These are phyloP conservation scores for Drosophila virilis DNA, from an alignment of 1,140 invertebrate genomes.

Conservation along the genomic window DNA sequence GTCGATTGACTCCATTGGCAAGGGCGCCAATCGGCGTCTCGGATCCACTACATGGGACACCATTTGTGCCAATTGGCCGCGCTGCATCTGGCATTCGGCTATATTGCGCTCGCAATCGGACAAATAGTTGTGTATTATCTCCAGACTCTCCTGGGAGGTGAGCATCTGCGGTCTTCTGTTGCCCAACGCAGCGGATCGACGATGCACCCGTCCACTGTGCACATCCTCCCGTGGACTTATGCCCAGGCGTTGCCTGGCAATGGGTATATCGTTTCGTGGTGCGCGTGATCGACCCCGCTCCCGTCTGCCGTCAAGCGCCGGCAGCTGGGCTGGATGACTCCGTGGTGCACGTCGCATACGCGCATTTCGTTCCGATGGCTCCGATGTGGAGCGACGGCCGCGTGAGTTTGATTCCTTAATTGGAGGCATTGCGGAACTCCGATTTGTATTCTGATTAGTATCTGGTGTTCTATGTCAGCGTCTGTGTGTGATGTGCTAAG, in stretches of 20 bases:
- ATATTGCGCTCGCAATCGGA: background rate
- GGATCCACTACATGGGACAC: background rate
- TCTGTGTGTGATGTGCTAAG: background rate
- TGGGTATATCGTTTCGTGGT: background rate
- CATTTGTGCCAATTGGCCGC: background rate
- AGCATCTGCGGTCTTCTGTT: background rate
- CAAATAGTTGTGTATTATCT: background rate
- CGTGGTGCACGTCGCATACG: background rate
- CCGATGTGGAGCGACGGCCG: background rate
- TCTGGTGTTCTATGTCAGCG: background rate
- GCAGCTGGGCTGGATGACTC: background rate
- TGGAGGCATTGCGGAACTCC: background rate
- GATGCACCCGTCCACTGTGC: background rate
- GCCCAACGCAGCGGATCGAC: background rate
- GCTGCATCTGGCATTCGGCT: background rate
- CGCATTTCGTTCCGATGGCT: background rate
- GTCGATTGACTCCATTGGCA: background rate
- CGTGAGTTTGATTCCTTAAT: background rate
- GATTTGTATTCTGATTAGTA: background rate
- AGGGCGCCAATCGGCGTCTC: background rate
- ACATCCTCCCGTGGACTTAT: background rate
- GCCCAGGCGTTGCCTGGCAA: background rate
- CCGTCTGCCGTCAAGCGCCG: no score
- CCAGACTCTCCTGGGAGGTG: background rate
- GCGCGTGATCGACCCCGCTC: no score